These are phyloP conservation scores for Trachelus troglodyta DNA, from an alignment of 2,888 invertebrate genomes.

Conservation along the genomic window DNA sequence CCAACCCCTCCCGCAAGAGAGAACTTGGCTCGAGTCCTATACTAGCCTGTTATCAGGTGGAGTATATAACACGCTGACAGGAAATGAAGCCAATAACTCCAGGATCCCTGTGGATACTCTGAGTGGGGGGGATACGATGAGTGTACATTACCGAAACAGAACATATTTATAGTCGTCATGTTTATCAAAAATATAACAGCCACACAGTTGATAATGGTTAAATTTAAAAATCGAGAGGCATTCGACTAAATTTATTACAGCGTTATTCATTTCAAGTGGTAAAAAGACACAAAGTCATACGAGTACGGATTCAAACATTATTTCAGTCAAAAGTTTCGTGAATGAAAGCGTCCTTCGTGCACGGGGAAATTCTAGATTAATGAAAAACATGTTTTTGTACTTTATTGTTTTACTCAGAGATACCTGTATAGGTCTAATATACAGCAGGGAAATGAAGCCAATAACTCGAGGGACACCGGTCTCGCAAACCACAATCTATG, in stretches of 20 bases:
- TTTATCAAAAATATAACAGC: background rate
- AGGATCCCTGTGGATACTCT: background rate
- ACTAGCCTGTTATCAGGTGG: background rate
- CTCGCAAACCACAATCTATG: background rate
- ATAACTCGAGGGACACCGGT: conserved; percentile 3
- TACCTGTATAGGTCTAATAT: background rate
- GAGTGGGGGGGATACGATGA: background rate
- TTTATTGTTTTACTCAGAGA: background rate
- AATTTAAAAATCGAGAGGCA: background rate
- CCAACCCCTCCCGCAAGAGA: background rate
- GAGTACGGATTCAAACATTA: background rate
- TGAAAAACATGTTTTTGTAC: background rate
- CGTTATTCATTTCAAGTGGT: background rate
- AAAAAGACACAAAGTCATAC: background rate
- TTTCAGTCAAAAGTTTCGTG: no score
- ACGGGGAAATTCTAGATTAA: background rate
- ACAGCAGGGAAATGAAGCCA: background rate
- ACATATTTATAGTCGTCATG: background rate
- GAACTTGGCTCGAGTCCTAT: background rate
- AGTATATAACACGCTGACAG: background rate
- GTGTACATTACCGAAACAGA: background rate
- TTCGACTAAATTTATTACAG: background rate
- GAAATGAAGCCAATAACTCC: background rate
- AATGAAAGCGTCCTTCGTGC: background rate
- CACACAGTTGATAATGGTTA: background rate